These are phyloP conservation scores for Dendrolimus houi DNA, from an alignment of 2,888 invertebrate genomes.

Conservation along the genomic window DNA sequence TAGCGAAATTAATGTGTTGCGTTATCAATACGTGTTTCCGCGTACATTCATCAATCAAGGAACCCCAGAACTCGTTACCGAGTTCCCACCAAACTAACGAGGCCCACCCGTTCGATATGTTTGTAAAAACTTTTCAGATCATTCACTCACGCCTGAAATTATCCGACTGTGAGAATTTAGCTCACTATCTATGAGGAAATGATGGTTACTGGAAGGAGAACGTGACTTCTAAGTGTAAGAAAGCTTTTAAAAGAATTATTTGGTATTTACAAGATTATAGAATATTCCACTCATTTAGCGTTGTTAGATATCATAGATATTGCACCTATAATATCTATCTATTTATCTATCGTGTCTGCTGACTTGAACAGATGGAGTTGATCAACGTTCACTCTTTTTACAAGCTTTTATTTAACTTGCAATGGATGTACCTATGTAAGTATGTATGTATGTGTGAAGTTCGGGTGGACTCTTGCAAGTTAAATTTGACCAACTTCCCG, in stretches of 20 bases:
- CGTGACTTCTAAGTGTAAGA: constrained; percentile 21
- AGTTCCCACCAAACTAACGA: constrained; percentile 56
- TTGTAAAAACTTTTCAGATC: constrained; percentile 66
- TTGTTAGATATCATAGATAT: no score
- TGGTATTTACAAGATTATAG: no score
- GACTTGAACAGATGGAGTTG: background rate
- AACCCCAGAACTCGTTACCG: constrained; percentile 65
- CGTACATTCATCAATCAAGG: constrained; percentile 64
- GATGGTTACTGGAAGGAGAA: constrained; percentile 6
- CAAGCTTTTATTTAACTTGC: no score
- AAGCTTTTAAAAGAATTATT: no score
- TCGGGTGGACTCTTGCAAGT: no score
- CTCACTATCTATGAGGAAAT: constrained; percentile 24
- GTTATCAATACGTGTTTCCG: constrained; percentile 51
- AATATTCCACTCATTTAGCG: no score
- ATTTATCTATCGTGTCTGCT: background rate
- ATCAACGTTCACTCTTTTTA: background rate
- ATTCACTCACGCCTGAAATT: constrained; percentile 62
- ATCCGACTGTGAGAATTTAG: constrained; percentile 19
- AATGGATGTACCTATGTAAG: no score
- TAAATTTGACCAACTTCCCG: no score
- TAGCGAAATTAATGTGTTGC: constrained; percentile 46
- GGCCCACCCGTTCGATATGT: constrained; percentile 46
- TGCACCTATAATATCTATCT: no score
- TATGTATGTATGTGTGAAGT: no score